Conservation (phyloP, 2,888 invertebrate species). For the Meiosimyza platycephala region DNA sequence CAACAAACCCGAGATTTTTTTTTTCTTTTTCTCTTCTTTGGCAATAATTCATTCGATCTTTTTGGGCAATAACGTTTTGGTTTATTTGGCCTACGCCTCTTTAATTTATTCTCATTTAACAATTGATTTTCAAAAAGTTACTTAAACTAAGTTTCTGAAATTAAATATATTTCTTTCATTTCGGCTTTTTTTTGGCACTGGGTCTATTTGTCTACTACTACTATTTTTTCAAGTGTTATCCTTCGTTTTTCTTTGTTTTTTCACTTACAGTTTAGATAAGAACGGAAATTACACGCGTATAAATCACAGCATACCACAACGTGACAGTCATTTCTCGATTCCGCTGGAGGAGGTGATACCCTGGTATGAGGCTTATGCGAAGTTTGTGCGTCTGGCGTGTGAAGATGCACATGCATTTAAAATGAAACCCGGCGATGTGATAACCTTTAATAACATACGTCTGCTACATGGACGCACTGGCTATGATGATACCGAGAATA, state of each 20-base stretch:
- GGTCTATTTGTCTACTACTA: neutral
- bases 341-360: constrained; percentile 72
- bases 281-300: constrained; percentile 72
- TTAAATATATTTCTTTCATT: neutral
- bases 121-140: too few species aligned
- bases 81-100: too few species aligned
- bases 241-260: neutral
- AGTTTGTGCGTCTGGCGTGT: constrained; percentile 74
- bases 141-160: too few species aligned
- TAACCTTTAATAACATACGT: constrained; percentile 80
- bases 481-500: constrained; percentile 72
- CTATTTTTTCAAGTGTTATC: constrained; percentile 3
- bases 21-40: too few species aligned
- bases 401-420: constrained; percentile 75
- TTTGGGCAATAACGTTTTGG: too few species aligned
- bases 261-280: constrained; percentile 55
- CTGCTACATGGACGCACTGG: constrained; percentile 78
- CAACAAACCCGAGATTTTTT: too few species aligned
- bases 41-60: too few species aligned
- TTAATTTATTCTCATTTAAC: too few species aligned
- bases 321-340: constrained; percentile 76
- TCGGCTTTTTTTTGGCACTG: neutral
- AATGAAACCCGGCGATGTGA: constrained; percentile 75
- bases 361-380: constrained; percentile 77
- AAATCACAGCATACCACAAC: constrained; percentile 80